Conservation (phyloP, 2,888 invertebrate species). For the Stenurella melanura region DNA sequence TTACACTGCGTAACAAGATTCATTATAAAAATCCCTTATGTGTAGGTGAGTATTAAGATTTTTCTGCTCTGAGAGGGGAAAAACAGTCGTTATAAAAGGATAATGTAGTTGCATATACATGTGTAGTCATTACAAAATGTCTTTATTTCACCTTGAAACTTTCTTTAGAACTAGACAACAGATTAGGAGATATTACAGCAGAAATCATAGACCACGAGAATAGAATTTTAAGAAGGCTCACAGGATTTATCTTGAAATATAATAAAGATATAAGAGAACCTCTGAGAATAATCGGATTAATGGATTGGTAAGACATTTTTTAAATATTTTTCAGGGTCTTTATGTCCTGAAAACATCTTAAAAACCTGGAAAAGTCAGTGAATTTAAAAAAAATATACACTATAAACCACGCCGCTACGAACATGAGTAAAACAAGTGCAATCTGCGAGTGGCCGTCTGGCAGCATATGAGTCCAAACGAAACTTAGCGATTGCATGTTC, state of each 20-base stretch:
- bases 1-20: constrained; percentile 65
- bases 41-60: constrained; percentile 62
- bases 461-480: too few species aligned
- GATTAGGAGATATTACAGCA: constrained; percentile 86
- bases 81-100: too few species aligned
- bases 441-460: too few species aligned
- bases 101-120: too few species aligned
- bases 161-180: constrained; percentile 82
- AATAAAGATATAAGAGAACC: constrained; percentile 68
- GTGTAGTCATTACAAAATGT: too few species aligned
- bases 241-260: constrained; percentile 67
- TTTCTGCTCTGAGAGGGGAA: too few species aligned
- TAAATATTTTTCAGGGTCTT: background rate
- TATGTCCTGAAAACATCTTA: too few species aligned
- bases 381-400: too few species aligned
- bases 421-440: too few species aligned
- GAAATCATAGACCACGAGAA: constrained; percentile 89
- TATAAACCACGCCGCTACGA: too few species aligned
- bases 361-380: too few species aligned
- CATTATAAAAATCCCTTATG: constrained; percentile 72
- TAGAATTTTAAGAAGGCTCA: constrained; percentile 77
- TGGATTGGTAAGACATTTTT: constrained; percentile 66
- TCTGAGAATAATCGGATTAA: constrained; percentile 65
- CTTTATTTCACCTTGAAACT: background rate
- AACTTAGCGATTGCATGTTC: too few species aligned